Percentiles rank a stretch among this genome's conserved stretches.
phyloP scores from a whole-genome alignment of 2,888 invertebrate species.

The Drosophila buzzatii region DNA sequence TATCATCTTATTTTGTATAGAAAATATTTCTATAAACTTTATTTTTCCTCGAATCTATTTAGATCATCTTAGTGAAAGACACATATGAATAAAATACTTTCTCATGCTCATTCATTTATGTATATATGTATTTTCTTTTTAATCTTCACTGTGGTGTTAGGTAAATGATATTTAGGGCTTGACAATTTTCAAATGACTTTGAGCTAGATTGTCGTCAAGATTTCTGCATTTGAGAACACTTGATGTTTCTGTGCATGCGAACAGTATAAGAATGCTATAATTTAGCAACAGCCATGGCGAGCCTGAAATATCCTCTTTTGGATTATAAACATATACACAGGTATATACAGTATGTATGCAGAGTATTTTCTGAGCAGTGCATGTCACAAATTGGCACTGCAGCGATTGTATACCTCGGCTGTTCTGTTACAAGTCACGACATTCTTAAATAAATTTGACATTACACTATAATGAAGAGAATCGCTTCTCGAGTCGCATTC shows the following conservation, averaged over 20 bases:
- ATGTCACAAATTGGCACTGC: slow-evolving; percentile 74
- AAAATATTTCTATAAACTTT: no score
- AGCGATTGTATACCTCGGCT: slow-evolving; percentile 37
- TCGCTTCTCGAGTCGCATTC: slow-evolving; percentile 14
- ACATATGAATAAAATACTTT: no score
- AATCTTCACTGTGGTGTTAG: not conserved
- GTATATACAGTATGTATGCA: slow-evolving; percentile 19
- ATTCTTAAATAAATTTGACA: slow-evolving; percentile 58
- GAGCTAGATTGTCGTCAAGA: no score
- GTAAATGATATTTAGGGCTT: not conserved
- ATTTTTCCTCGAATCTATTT: no score
- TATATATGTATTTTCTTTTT: no score
- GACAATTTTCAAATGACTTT: no score
- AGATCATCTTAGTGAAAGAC: no score
- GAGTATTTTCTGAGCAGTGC: slow-evolving; percentile 42
- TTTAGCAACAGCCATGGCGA: slow-evolving; percentile 1
- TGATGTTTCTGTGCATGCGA: not conserved
- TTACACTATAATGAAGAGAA: slow-evolving; percentile 42
- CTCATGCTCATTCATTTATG: no score
- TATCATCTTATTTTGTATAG: no score
- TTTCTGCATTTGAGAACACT: not conserved
- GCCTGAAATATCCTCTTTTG: not conserved
- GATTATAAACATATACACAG: not conserved
- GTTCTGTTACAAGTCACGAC: slow-evolving; percentile 58
- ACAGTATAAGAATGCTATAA: slow-evolving; percentile 2